Percentiles rank a stretch among this genome's conserved stretches.
phyloP scores from a whole-genome alignment of 2,888 invertebrate species.

The Euphydryas editha region DNA sequence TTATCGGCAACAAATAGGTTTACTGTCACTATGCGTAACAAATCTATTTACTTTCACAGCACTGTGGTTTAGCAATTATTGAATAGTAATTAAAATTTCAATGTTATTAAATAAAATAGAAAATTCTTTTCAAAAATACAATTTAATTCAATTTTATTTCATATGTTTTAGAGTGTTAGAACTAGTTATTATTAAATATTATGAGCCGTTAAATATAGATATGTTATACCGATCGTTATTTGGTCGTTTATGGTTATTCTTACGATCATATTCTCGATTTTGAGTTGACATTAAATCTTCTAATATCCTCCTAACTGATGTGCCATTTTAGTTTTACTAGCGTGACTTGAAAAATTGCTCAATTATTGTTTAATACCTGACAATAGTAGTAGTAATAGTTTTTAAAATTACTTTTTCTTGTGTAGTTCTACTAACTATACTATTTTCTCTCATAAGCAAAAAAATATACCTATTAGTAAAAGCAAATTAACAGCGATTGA shows the following conservation, averaged over 20 bases:
- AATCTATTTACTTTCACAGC: slow-evolving; percentile 31
- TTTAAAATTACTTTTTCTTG: too few relatives aligned
- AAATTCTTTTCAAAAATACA: neutral
- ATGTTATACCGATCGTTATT: neutral
- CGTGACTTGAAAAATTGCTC: too few relatives aligned
- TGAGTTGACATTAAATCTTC: neutral
- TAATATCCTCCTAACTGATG: neutral
- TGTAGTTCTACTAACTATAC: neutral
- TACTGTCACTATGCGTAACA: slow-evolving; percentile 29
- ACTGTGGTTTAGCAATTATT: slow-evolving; percentile 36
- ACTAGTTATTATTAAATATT: neutral
- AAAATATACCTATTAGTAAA: neutral
- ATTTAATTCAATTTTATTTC: neutral
- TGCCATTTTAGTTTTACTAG: neutral
- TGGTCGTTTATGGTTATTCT: neutral
- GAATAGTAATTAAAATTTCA: slow-evolving; percentile 23
- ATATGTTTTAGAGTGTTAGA: neutral
- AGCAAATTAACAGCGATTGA: neutral
- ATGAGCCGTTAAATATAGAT: neutral
- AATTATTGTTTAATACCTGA: too few relatives aligned
- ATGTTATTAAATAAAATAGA: neutral
- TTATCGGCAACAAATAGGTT: slow-evolving; percentile 32
- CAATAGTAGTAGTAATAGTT: too few relatives aligned
- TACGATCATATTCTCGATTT: neutral
- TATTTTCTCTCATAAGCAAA: neutral